Conservation (phyloP, 2,888 invertebrate species). For the Timandra comae region DNA sequence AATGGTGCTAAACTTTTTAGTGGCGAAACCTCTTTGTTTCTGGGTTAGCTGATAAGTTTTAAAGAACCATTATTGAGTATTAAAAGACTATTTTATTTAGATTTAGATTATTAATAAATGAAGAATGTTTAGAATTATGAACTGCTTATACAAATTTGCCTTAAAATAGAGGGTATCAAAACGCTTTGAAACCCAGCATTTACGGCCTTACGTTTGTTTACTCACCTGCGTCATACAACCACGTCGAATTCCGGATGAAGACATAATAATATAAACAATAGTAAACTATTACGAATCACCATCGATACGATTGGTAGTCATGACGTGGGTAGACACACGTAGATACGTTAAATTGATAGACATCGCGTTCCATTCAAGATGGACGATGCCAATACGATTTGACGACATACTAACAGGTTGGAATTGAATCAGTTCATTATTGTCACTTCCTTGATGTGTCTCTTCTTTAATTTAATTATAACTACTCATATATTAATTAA, state of each 20-base stretch:
- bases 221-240: too few relatives aligned
- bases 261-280: slow-evolving; percentile 1
- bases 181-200: too few relatives aligned
- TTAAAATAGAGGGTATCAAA: too few relatives aligned
- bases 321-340: slow-evolving; percentile 15
- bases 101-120: too few relatives aligned
- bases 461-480: slow-evolving; percentile 4
- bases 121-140: too few relatives aligned
- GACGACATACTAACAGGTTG: slow-evolving; percentile 18
- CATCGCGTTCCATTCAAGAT: slow-evolving; percentile 27
- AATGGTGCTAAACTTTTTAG: slow-evolving; percentile 20
- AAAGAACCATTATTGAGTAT: too few relatives aligned
- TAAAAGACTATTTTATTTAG: too few relatives aligned
- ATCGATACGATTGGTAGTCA: slow-evolving; percentile 5
- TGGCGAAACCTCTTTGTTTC: slow-evolving; percentile 16
- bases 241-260: neutral
- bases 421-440: slow-evolving; percentile 29
- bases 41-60: too few relatives aligned
- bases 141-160: too few relatives aligned
- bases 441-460: slow-evolving; percentile 32
- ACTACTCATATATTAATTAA: slow-evolving; percentile 1
- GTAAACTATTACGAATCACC: neutral
- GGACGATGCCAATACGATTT: slow-evolving; percentile 37
- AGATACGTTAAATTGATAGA: slow-evolving; percentile 25
- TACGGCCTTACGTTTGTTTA: too few relatives aligned